Percentiles rank a stretch among this genome's conserved stretches.
These are phyloP conservation scores for Diploptera punctata DNA, from an alignment of 2,888 invertebrate species.

Conservation along the genomic window DNA sequence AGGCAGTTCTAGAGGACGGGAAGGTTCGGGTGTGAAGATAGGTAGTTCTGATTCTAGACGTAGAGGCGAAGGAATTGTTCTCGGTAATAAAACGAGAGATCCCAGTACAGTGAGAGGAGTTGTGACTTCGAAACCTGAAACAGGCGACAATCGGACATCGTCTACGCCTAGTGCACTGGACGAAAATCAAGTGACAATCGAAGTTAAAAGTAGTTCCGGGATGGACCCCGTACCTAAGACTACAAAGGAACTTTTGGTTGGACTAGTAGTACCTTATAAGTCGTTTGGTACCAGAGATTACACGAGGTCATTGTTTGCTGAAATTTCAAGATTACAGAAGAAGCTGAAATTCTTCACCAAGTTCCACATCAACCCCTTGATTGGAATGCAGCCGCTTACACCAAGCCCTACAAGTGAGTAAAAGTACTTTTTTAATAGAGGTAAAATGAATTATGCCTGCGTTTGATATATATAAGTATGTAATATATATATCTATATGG, in stretches of 20 bases:
- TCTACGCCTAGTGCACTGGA: background rate
- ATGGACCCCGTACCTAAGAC: too few relatives aligned
- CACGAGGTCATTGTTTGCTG: slow-evolving; percentile 67
- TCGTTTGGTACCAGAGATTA: slow-evolving; percentile 76
- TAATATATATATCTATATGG: too few relatives aligned
- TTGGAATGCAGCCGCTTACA: slow-evolving; percentile 71
- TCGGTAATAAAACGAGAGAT: background rate
- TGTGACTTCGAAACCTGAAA: background rate
- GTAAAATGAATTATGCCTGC: too few relatives aligned
- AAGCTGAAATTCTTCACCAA: slow-evolving; percentile 66
- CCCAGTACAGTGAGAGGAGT: background rate
- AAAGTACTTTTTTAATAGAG: too few relatives aligned
- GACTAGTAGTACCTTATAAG: slow-evolving; percentile 78
- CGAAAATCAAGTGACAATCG: background rate
- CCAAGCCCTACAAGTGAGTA: slow-evolving; percentile 75
- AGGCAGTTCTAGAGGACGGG: background rate
- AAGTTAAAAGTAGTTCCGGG: too few relatives aligned
- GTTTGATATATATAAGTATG: too few relatives aligned
- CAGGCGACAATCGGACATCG: background rate
- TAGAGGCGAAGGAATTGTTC: background rate
- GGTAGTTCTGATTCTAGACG: background rate
- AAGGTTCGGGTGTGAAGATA: background rate
- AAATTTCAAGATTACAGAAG: slow-evolving; percentile 62
- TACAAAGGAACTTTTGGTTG: slow-evolving; percentile 54
- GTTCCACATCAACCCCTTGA: slow-evolving; percentile 66